Base-by-base conservation (phyloP, 1,140 invertebrate species). In the Scaptomyza pallida region DNA sequence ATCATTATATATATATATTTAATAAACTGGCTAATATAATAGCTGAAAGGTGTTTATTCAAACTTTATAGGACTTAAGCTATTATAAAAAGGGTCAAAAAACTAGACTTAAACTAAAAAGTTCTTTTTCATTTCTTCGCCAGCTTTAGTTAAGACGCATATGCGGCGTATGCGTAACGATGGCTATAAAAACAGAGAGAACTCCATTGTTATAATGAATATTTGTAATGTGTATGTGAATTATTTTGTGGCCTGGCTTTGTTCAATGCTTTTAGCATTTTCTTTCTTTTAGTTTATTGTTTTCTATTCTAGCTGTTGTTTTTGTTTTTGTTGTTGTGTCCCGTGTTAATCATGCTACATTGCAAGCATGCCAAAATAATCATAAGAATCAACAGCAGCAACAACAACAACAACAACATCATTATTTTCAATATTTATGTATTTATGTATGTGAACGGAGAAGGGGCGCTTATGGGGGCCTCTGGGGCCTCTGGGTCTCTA, bases 281-380 rank as follows among this genome's bases (percentile, higher is more conserved):
- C 16, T 47, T n/a, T 26, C 30, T 5, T 13, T 13, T 21, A 21
- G 44, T 33, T 33, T 37, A 43, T 50, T 30, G 8, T 10, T 30
- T 30, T 30, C 26, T 30, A 26, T 26, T 26, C 57, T n/a, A n/a
- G n/a, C n/a, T 57, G 30, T 57, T 57, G 26, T 51, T 37, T 45
- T 68, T n/a, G n/a, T 47, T 52, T 5, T 54, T 41, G 23, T 35
- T 40, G 17, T 41, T 6, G 19, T 35, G 43, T 61, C 10, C 35
- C 86, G 74, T 72, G 81, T 88, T 86, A 86, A 86, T 86, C 81
- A 86, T 86, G 82, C 78, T 68, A 88, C 81, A 86, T 78, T 86
- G 82, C 81, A 88, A 60, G 65, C 67, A 48, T 69, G 72, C 71
- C 82, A 75, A 78, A 78, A 88, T 81, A 81, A 86, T 86, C 78